A percentile compares a stretch with the other conserved stretches of the same genome.
These are phyloP conservation scores for Mungos mungo DNA, from an alignment of 2,113 vertebrate genomes.

Conservation along the genomic window DNA sequence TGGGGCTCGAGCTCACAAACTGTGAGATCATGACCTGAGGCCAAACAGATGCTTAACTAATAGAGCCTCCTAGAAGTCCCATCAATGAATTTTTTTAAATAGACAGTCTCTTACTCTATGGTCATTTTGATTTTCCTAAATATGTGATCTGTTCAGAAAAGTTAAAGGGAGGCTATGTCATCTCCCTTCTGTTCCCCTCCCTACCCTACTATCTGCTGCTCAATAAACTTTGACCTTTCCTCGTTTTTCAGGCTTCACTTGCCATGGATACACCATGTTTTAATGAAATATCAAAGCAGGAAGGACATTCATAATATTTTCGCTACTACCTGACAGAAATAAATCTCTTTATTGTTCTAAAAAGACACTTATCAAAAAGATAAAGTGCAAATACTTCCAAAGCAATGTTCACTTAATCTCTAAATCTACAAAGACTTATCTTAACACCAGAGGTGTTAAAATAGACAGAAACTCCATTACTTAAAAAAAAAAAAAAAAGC, in stretches of 20 bases:
- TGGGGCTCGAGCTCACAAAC: too few species aligned
- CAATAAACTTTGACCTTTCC: not conserved
- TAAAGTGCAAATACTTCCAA: constrained; percentile 53
- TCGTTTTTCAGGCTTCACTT: not conserved
- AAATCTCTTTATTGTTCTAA: constrained; percentile 61
- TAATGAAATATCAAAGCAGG: constrained; percentile 33
- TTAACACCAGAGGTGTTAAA: constrained; percentile 45
- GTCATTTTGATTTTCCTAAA: constrained; percentile 12
- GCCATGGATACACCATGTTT: not conserved
- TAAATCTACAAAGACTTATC: constrained; percentile 48
- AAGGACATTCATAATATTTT: constrained; percentile 32
- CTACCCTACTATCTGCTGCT: not conserved
- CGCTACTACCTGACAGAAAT: constrained; percentile 5
- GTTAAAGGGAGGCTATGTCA: not conserved
- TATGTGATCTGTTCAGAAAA: not conserved
- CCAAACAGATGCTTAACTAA: too few species aligned
- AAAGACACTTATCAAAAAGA: constrained; percentile 57
- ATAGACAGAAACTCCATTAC: not conserved
- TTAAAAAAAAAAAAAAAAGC: constrained; percentile 57
- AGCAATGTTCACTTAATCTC: constrained; percentile 27
- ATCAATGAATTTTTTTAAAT: not conserved
- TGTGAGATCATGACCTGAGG: too few species aligned
- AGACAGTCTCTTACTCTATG: not conserved
- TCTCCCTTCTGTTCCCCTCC: not conserved
- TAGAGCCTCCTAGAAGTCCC: too few species aligned